Evolutionary conservation across 2,797 vertebrate species (phyloP).

Genomic region (Natrix natrix): DNA sequence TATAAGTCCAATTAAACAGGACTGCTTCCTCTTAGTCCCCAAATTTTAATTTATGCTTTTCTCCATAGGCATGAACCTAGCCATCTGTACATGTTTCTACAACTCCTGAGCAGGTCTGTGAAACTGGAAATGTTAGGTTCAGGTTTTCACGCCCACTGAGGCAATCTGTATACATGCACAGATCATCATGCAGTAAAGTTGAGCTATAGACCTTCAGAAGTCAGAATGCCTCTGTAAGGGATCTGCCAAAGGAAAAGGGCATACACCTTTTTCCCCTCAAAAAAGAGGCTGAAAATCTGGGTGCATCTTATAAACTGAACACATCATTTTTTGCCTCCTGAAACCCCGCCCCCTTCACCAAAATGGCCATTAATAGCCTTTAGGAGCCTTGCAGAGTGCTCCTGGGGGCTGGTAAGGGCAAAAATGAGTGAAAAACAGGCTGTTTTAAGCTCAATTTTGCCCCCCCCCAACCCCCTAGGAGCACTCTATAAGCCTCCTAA

Average conservation of each 20-base stretch:
- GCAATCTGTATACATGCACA: background rate
- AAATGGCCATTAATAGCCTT: too few species aligned
- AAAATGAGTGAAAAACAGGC: too few species aligned
- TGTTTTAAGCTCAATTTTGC: too few species aligned
- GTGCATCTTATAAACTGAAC: too few species aligned
- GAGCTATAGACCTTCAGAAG: background rate
- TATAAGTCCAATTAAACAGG: background rate
- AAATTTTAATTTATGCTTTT: background rate
- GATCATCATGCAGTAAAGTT: background rate
- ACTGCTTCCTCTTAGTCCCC: background rate
- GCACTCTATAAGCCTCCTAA: too few species aligned
- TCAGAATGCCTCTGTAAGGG: background rate
- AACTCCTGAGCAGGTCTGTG: background rate
- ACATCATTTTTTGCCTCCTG: too few species aligned
- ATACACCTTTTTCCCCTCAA: too few species aligned
- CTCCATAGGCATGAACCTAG: background rate
- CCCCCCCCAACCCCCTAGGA: too few species aligned
- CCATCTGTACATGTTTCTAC: background rate
- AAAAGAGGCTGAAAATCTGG: too few species aligned
- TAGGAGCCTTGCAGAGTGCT: too few species aligned
- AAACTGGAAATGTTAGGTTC: background rate
- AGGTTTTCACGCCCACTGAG: background rate
- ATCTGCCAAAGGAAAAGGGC: background rate
- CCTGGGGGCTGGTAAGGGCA: too few species aligned
- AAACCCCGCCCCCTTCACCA: too few species aligned